These are phyloP conservation scores for Idaea biselata DNA, from an alignment of 2,888 invertebrate genomes.

Conservation along the genomic window DNA sequence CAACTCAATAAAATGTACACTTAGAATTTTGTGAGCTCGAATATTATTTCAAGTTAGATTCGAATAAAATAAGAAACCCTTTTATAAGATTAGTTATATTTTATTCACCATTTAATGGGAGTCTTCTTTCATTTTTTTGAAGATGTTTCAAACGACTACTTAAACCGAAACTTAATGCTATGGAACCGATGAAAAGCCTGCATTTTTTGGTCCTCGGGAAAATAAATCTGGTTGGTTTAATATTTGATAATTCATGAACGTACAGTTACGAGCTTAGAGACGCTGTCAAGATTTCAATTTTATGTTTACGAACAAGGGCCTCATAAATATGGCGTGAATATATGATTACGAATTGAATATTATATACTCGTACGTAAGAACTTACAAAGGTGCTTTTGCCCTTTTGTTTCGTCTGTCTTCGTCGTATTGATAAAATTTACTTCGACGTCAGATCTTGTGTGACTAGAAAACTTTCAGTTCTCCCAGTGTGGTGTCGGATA, in stretches of 20 bases:
- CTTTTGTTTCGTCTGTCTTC: not conserved
- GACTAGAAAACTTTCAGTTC: too few species aligned
- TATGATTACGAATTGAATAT: not conserved
- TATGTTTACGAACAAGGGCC: not conserved
- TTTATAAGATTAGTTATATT: constrained; percentile 30
- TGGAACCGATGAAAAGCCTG: not conserved
- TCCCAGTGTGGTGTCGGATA: too few species aligned
- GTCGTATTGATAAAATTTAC: not conserved
- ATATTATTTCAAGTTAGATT: constrained; percentile 57
- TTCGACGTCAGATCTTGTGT: not conserved
- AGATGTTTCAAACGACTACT: not conserved
- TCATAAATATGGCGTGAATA: constrained; percentile 1
- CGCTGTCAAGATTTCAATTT: not conserved
- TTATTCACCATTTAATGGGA: constrained; percentile 25
- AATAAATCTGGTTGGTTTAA: constrained; percentile 6
- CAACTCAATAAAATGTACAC: constrained; percentile 69
- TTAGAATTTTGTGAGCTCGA: constrained; percentile 61
- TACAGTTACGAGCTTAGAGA: not conserved
- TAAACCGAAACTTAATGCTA: not conserved
- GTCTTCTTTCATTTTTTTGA: constrained; percentile 18
- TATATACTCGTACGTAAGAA: not conserved
- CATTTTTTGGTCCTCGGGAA: not conserved
- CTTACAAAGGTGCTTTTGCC: not conserved
- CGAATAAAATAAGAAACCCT: constrained; percentile 42
- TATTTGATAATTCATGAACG: constrained; percentile 6